Evolutionary conservation across 2,888 invertebrate species (phyloP).

Genomic region (Drosophila neotestacea): DNA sequence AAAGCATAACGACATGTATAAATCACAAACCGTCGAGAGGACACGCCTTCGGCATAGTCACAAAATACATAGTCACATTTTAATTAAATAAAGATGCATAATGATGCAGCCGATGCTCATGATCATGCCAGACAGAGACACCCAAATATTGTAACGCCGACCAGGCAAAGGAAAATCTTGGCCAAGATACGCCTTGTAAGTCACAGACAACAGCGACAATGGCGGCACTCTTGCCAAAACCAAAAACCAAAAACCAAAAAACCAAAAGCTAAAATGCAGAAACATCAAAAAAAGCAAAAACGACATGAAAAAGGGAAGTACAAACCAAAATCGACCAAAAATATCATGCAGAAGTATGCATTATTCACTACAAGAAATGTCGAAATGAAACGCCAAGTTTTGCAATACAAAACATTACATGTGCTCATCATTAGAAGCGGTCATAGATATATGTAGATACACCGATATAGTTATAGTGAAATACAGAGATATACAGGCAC

Average conservation of each 20-base stretch:
- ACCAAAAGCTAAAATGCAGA: constrained; percentile 28
- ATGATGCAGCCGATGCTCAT: constrained; percentile 31
- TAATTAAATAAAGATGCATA: constrained; percentile 72
- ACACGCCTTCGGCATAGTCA: constrained; percentile 2
- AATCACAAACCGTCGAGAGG: constrained; percentile 45
- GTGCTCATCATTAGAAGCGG: constrained; percentile 74
- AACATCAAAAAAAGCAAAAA: constrained; percentile 1
- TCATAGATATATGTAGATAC: neutral
- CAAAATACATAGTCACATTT: constrained; percentile 29
- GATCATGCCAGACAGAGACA: constrained; percentile 47
- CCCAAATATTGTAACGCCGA: constrained; percentile 70
- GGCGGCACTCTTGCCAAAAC: constrained; percentile 56
- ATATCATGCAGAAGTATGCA: constrained; percentile 56
- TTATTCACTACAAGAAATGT: constrained; percentile 76
- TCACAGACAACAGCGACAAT: constrained; percentile 72
- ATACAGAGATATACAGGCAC: constrained; percentile 29
- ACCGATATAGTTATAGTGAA: constrained; percentile 17
- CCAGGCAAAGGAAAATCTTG: constrained; percentile 74
- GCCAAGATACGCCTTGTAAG: constrained; percentile 75
- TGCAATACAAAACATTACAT: constrained; percentile 77
- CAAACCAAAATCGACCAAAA: constrained; percentile 57
- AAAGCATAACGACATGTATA: constrained; percentile 52
- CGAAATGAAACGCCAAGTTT: constrained; percentile 78
- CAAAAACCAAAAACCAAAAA: constrained; percentile 9
- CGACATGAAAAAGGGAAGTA: constrained; percentile 27